Base-by-base conservation (phyloP, 2,888 invertebrate species). In the Atethmia centrago region DNA sequence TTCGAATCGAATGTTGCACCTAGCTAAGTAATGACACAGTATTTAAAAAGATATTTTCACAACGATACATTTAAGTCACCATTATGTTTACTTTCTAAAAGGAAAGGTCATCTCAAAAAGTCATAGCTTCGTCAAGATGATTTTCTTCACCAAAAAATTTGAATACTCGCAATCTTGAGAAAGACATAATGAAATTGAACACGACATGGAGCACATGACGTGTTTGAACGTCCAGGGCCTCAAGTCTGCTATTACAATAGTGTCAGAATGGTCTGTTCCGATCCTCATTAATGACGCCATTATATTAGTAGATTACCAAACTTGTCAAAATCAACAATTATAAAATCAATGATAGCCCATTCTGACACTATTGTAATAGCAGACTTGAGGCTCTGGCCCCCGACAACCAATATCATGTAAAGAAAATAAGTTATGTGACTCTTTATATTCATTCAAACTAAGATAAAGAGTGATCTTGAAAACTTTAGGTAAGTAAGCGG, bases 401-500 rank as follows among this genome's bases (percentile, higher is more conserved):
- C 5, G 19, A 45, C 40, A 59, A 36, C 19, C 64, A 31, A 8
- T n/a, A 31, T 49, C 16, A 8, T 28, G 14, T 51, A 40, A 51
- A 53, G 25, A 45, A 59, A 42, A 42, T 56, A 28, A 9, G 21
- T 31, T 36, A 16, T 40, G 31, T 56, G 25, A 25, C 25, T 61
- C 45, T 59, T 21, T 49, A 42, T 21, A 14, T 28, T 55, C 9
- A 58, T 69, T 69, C 40, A 75, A 67, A 31, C 25, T 64, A 47
- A 63, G 40, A 64, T 71, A 55, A 56, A 70, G 14, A 62, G 63
- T 77, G 71, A 64, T 76, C 67, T 82, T 82, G 76, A 77, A 71
- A 67, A 62, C 59, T 82, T 51, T 72, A 73, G 51, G 63, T 58
- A 63, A 80, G 73, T 58, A 63, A 80, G 73, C 84, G 84, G 81